Evolutionary conservation across 2,797 vertebrate genomes (phyloP), one percentile per base, ranked within the genome.

Genomic region (Ficedula albicollis): DNA sequence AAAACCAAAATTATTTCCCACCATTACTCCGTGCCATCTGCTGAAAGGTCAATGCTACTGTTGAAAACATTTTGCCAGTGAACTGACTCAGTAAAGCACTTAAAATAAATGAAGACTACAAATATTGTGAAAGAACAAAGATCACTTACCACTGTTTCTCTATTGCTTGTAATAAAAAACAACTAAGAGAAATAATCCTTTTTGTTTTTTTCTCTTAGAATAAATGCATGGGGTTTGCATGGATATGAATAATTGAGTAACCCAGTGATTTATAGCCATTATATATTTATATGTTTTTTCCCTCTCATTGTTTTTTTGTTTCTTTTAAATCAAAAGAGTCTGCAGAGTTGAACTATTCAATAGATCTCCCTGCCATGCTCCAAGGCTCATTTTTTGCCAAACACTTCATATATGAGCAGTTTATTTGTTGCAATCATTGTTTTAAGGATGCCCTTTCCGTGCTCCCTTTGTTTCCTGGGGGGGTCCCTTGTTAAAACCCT

Each of bases 251-350:
- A 90, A 95, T 88, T 66, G 30, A 93, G 79, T 84, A 49, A 87
- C 67, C 19, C 29, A 64, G 63, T 95, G 74, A 95, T 90, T 97
- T 91, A 92, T 46, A 81, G 43, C 43, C 95, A 89, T 96, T 97
- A 89, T 84, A 93, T 41, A 97, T 91, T 95, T 87, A 89, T 93
- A 69, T 36, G 21, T 36, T 78, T 34, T 87, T 22, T 56, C 43
- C 58, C 36, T 22, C 20, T 32, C 5, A 3, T 34, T 55, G 8
- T 16, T 19, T 38, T 13, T 87, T 82, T 75, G 36, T 13, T 27
- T 89, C 75, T 90, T 78, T 66, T 11, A 9, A 68, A 81, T 36
- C 68, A 87, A 68, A 91, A 70, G 54, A 67, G 66, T 89, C 55
- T 90, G 44, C 10, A 79, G 44, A 83, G 22, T 81, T 64, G 54